These are phyloP conservation scores for Mormyrus proboscirostris DNA, from an alignment of 2,797 vertebrate genomes.

Conservation along the genomic window DNA sequence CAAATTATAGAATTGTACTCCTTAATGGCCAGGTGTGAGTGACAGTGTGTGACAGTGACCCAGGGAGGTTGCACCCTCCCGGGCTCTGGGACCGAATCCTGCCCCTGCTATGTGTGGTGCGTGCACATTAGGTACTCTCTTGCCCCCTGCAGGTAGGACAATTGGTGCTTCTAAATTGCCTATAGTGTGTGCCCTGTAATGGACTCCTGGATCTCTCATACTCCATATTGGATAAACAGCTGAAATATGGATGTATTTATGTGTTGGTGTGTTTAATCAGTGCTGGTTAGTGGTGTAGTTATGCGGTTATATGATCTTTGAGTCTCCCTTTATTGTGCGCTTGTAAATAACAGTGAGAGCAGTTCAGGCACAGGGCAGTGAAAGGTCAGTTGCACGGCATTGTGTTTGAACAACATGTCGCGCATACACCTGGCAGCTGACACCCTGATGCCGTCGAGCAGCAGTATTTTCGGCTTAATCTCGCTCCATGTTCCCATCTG, in stretches of 20 bases:
- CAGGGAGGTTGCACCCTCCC: not conserved
- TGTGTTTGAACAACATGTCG: not conserved
- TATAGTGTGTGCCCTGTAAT: not conserved
- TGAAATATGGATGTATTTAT: not conserved
- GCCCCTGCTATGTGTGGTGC: not conserved
- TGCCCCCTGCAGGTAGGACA: not conserved
- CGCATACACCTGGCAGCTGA: not conserved
- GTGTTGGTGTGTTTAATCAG: not conserved
- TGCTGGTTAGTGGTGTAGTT: not conserved
- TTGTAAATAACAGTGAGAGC: not conserved
- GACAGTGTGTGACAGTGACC: not conserved
- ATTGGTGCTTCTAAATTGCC: not conserved
- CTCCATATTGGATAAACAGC: not conserved
- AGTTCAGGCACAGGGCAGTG: not conserved
- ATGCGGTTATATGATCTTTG: not conserved
- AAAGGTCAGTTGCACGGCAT: not conserved
- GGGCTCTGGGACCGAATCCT: not conserved
- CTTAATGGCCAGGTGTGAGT: not conserved
- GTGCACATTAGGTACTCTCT: not conserved
- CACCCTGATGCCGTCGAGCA: constrained; percentile 34
- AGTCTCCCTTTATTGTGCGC: not conserved
- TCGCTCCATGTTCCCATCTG: constrained; percentile 63
- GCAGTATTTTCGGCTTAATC: constrained; percentile 38
- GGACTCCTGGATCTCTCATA: not conserved
- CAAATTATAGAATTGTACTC: not conserved